Evolutionary conservation across 2,113 vertebrate species (phyloP).

Genomic region (Onychostruthus taczanowskii): DNA sequence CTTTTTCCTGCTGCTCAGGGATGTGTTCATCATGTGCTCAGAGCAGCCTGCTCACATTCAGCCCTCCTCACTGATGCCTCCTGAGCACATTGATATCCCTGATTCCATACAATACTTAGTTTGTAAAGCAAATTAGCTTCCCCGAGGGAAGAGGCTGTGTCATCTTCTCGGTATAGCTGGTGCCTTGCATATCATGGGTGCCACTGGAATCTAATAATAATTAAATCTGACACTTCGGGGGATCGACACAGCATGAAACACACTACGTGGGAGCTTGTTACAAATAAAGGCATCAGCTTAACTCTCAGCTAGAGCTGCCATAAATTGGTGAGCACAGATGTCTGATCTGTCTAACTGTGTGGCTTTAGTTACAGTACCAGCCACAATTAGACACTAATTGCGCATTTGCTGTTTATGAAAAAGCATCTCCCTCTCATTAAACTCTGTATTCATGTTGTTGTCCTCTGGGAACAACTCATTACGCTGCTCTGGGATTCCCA

Average conservation of each 20-base stretch:
- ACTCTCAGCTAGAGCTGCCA: conserved; percentile 55
- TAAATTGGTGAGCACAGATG: conserved; percentile 55
- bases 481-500: not conserved
- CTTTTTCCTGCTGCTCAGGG: not conserved
- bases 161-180: not conserved
- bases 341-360: conserved; percentile 43
- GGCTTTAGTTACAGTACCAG: conserved; percentile 52
- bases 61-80: not conserved
- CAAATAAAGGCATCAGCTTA: conserved; percentile 44
- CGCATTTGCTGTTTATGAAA: not conserved
- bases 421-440: conserved; percentile 60
- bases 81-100: not conserved
- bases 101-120: not conserved
- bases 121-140: conserved; percentile 38
- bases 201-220: conserved; percentile 54
- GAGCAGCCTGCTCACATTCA: not conserved
- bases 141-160: not conserved
- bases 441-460: conserved; percentile 34
- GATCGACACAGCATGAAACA: conserved; percentile 28
- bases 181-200: conserved; percentile 44
- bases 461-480: conserved; percentile 52
- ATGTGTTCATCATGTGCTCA: not conserved
- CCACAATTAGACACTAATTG: conserved; percentile 60
- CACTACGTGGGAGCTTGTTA: conserved; percentile 36
- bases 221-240: conserved; percentile 46